Evolutionary conservation across 2,888 invertebrate genomes (phyloP), one percentile per base, ranked within the genome.

Genomic region (Phortica okadai): DNA sequence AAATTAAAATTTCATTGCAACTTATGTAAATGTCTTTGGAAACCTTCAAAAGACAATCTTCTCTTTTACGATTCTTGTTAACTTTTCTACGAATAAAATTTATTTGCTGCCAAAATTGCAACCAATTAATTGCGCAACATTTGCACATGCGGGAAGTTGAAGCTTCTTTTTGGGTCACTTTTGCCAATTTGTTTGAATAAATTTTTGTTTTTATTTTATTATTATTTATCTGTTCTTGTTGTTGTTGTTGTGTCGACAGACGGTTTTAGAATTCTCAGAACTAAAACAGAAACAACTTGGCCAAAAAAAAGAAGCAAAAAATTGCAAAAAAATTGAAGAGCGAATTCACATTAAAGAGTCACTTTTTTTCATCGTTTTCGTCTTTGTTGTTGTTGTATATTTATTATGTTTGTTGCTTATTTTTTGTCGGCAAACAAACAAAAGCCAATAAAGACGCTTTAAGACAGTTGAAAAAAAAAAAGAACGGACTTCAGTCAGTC

Each of bases 291-390:
- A 21, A 21, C 21, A 21, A 10, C 33, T 64, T 64, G 10, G 64
- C 44, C n/a, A n/a, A 72, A 72, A 72, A 62, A 16, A 62, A 1
- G 2, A 50, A 6, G 10, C 50, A 50, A 50, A 50, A 50, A 50
- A 14, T 21, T 21, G 1, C 0, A 21, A 21, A 21, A 21, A 21
- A 21, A 21, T 21, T 11, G 50, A 21, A 62, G 33, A 56, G 56
- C 56, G 33, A 72, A 69, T 72, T 72, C 70, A 56, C 70, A 72
- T 72, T 33, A 72, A 72, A 54, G 33, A 62, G 62, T 25, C 25
- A 25, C 25, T 25, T 62, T 62, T 59, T 56, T 56, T 56, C 8
- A 8, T n/a, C 11, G 5, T 6, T 56, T 56, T 56, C 8, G n/a
- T n/a, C 11, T 0, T 6, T 6, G 10, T 62, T 16, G n/a, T 62